Evolutionary conservation across 2,113 vertebrate species (phyloP), one percentile per base, ranked within the genome.

Genomic region (Coryphaenoides rupestris): DNA sequence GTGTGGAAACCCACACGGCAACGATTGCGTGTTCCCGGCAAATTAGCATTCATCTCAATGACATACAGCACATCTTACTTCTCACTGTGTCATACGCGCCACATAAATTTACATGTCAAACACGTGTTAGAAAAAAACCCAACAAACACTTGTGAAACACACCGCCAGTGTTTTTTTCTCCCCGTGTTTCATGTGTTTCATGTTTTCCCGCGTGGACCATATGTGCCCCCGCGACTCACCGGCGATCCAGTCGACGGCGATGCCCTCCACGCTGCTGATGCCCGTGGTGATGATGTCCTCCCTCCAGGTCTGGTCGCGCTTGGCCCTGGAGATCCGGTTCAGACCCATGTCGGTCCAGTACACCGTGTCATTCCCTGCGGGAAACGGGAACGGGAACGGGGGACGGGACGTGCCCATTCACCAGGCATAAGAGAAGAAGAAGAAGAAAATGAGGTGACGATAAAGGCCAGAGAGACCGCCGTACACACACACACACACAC

Each of bases 291-390:
- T 79, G 52, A 98, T 89, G 65, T 99, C 96, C 81, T 99, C 96
- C 83, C 93, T 95, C 97, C 97, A 99, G 0, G 96, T 99, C 72
- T 99, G 97, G 66, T 99, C 97, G 63, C 97, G 86, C 85, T 95
- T 98, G 69, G 92, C 91, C 62, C 97, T 86, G 63, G 95, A 98
- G 69, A 99, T 99, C 85, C 93, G 94, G 86, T 98, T 99, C 83
- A 96, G 90, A 21, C 97, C 97, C 96, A 99, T 98, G 78, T 99
- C 97, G 67, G 96, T 98, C 97, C 97, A 99, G 77, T 99, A 99
- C 74, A 99, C 91, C 0, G 97, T 98, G 84, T 99, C 97, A 82
- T 99, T 99, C 65, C 88, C 97, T 99, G 79, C 5, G 69, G 68
- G n/a, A n/a, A n/a, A n/a, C n/a, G n/a, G n/a, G n/a, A n/a, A n/a